Base-by-base conservation (phyloP, 2,888 invertebrate species). In the Rhogogaster chlorosoma region DNA sequence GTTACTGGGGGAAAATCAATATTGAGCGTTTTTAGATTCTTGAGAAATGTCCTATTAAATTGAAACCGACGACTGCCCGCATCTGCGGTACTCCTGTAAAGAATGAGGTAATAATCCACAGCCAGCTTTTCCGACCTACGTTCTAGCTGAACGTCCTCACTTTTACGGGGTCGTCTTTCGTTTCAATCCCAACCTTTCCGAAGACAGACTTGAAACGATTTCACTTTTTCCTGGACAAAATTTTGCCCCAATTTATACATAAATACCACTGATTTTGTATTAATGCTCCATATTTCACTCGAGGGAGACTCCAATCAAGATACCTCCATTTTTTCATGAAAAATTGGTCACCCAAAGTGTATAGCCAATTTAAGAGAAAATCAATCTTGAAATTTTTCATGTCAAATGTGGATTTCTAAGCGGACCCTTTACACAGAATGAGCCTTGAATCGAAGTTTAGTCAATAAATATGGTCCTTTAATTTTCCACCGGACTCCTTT, bases 1-100 rank as follows among this genome's bases (percentile, higher is more conserved):
- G 84, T 85, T 70, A 86, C 61, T 86, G 88, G 85, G 87, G 88
- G 88, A 86, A 89, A 89, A 89, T 89, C 89, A 86, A 89, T 89
- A 89, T 87, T 85, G 84, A 82, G 80, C 85, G 85, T 85, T 85
- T 86, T 88, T 84, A 84, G 86, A 83, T 70, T 45, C 83, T 70
- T 45, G 80, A 80, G 61, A 80, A 80, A 80, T 61, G 61, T 80
- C 49, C 57, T 80, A 80, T 80, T 57, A 80, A 80, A 80, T 80
- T 80, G 80, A 61, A 80, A 57, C 80, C 80, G 80, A 80, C 61
- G 57, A 77, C 77, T 57, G 80, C 80, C 80, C 80, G 38, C 80
- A 80, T 80, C 80, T 80, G 80, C 57, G 80, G 80, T 61, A 22
- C 38, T 61, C 36, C 61, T 80, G 80, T 80, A 61, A 80, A 57